These are phyloP conservation scores for Elephantulus edwardii DNA, from an alignment of 2,113 vertebrate genomes.

Conservation along the genomic window DNA sequence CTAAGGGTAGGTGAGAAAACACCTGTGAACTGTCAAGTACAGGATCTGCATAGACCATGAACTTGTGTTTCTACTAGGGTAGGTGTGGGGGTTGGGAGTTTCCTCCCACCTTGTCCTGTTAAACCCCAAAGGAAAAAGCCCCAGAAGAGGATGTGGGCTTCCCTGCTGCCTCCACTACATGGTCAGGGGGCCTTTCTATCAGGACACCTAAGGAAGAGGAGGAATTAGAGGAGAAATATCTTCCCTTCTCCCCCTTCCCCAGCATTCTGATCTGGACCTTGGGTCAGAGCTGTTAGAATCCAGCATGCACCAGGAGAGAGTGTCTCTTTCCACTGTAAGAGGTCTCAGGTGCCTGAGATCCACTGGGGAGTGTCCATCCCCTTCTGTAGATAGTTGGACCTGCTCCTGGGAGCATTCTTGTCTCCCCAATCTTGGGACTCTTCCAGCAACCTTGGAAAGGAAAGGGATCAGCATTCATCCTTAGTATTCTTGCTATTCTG, in stretches of 20 bases:
- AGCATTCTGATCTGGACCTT: background rate
- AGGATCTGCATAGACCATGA: accelerated
- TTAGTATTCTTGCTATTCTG: background rate
- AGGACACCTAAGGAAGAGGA: background rate
- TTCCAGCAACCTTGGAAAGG: background rate
- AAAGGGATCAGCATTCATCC: background rate
- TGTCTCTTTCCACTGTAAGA: background rate
- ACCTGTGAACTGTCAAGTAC: background rate
- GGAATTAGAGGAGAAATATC: background rate
- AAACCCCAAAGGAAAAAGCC: background rate
- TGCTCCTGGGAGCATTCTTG: accelerated
- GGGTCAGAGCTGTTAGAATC: background rate
- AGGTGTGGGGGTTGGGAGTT: background rate
- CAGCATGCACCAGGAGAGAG: background rate
- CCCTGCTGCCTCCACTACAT: background rate
- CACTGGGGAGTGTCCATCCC: background rate
- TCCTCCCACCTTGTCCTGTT: background rate
- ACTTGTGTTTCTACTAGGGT: background rate
- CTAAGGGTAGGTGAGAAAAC: background rate
- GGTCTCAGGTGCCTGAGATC: background rate
- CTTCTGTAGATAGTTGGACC: background rate
- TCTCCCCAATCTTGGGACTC: background rate
- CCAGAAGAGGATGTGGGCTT: background rate
- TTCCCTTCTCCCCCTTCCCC: background rate
- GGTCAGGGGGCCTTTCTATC: background rate